Evolutionary conservation across 2,797 vertebrate species (phyloP).

Genomic region (Melanotaenia pygmaea): DNA sequence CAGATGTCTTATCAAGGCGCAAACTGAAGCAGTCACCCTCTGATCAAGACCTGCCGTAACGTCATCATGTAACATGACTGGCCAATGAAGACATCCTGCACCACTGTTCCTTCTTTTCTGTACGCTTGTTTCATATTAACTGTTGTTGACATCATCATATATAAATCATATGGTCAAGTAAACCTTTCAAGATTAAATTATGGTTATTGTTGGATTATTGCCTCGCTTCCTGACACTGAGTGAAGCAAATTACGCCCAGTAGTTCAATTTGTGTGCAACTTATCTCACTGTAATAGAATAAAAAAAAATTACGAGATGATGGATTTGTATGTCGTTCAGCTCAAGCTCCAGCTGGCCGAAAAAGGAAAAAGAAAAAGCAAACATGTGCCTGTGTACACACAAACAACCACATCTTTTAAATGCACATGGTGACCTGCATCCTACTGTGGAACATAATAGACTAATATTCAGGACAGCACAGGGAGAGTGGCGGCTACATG

Average conservation of each 20-base stretch:
- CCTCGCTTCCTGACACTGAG: constrained; percentile 28
- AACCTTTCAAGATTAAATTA: constrained; percentile 30
- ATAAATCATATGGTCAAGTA: constrained; percentile 31
- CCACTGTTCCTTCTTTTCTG: background rate
- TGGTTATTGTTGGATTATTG: constrained; percentile 12
- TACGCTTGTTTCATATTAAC: constrained; percentile 1
- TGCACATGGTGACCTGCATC: constrained; percentile 37
- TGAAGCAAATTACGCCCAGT: constrained; percentile 33
- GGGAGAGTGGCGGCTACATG: constrained; percentile 47
- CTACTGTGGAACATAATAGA: constrained; percentile 45
- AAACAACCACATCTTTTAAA: constrained; percentile 1
- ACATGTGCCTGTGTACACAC: constrained; percentile 3
- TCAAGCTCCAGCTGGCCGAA: constrained; percentile 24
- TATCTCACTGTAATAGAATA: constrained; percentile 58
- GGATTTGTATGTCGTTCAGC: constrained; percentile 21
- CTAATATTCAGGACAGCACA: constrained; percentile 61
- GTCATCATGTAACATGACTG: constrained; percentile 17
- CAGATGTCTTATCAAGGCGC: constrained; percentile 78
- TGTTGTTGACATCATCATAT: constrained; percentile 6
- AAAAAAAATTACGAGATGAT: constrained; percentile 50
- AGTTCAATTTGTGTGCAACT: constrained; percentile 31
- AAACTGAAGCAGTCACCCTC: constrained; percentile 72
- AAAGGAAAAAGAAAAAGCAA: constrained; percentile 8
- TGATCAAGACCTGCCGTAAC: constrained; percentile 75
- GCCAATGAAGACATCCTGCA: background rate